Conservation (phyloP, 1,140 invertebrate species). For the Drosophila dunni region DNA sequence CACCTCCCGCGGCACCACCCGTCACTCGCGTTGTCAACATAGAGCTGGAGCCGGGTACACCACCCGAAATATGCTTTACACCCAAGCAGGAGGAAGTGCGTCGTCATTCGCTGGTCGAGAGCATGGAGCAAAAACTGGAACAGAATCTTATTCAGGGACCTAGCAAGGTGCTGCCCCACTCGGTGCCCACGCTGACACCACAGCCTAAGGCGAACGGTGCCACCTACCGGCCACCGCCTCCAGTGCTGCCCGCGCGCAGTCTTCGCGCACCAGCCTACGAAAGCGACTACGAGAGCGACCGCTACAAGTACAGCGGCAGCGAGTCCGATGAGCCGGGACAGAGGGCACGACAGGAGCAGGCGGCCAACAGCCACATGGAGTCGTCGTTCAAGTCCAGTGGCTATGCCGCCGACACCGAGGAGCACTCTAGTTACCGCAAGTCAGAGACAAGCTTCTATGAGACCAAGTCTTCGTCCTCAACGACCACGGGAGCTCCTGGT, state of each 20-base stretch:
- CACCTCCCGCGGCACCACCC: conserved; percentile 85
- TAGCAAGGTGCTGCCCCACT: conserved; percentile 85
- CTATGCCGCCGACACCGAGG: conserved; percentile 90
- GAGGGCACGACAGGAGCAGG: conserved; percentile 86
- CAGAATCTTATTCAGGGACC: conserved; percentile 86
- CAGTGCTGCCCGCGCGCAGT: conserved; percentile 87
- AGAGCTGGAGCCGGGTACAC: conserved; percentile 87
- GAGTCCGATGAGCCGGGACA: conserved; percentile 88
- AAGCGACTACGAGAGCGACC: conserved; percentile 91
- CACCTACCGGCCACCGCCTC: conserved; percentile 84
- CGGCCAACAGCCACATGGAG: conserved; percentile 30
- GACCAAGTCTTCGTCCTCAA: conserved; percentile 55
- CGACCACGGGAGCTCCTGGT: neutral
- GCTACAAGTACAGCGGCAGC: conserved; percentile 88
- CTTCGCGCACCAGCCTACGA: conserved; percentile 86
- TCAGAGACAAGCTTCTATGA: conserved; percentile 72
- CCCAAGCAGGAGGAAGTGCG: conserved; percentile 82
- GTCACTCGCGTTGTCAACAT: conserved; percentile 80
- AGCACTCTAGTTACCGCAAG: conserved; percentile 84
- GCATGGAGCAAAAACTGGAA: conserved; percentile 86
- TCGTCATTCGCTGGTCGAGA: conserved; percentile 86
- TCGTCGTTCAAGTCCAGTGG: conserved; percentile 86
- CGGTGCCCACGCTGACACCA: conserved; percentile 81
- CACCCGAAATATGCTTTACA: conserved; percentile 88
- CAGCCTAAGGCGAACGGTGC: conserved; percentile 33